Conservation (phyloP, 2,888 invertebrate genomes). For the Altica lythri region DNA sequence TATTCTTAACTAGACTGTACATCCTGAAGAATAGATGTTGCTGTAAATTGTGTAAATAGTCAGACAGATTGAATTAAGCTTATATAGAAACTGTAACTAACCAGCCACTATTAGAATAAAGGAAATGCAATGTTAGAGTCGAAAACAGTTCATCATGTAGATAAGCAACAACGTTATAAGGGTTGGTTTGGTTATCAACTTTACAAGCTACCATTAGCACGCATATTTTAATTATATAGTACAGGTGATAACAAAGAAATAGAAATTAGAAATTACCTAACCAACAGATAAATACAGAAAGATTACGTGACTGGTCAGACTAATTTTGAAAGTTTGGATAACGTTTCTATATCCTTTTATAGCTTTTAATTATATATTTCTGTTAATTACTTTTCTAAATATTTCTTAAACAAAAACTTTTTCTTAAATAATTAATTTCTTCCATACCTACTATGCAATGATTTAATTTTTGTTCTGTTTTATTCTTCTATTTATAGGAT, state of each 20-base stretch:
- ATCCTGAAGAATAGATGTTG: neutral
- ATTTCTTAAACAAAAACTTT: too few species aligned
- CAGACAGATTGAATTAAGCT: constrained; percentile 11
- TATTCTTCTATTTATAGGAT: too few species aligned
- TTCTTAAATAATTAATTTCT: too few species aligned
- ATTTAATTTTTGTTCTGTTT: too few species aligned
- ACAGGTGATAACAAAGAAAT: constrained; percentile 26
- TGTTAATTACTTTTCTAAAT: too few species aligned
- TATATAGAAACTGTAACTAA: constrained; percentile 1
- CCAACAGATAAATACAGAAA: constrained; percentile 9
- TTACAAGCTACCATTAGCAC: constrained; percentile 15
- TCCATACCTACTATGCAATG: too few species aligned
- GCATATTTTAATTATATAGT: constrained; percentile 25
- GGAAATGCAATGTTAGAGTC: constrained; percentile 19
- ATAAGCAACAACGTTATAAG: constrained; percentile 20
- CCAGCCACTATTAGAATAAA: constrained; percentile 15
- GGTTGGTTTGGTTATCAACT: constrained; percentile 21
- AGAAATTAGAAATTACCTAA: constrained; percentile 4
- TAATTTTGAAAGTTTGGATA: too few species aligned
- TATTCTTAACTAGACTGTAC: too few species aligned
- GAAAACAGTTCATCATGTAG: constrained; percentile 23
- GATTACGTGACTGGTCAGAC: neutral
- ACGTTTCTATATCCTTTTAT: too few species aligned
- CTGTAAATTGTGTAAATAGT: constrained; percentile 1
- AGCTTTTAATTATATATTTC: too few species aligned